Conservation (phyloP, 1,140 invertebrate genomes). For the Luehdorfia chinensis region DNA sequence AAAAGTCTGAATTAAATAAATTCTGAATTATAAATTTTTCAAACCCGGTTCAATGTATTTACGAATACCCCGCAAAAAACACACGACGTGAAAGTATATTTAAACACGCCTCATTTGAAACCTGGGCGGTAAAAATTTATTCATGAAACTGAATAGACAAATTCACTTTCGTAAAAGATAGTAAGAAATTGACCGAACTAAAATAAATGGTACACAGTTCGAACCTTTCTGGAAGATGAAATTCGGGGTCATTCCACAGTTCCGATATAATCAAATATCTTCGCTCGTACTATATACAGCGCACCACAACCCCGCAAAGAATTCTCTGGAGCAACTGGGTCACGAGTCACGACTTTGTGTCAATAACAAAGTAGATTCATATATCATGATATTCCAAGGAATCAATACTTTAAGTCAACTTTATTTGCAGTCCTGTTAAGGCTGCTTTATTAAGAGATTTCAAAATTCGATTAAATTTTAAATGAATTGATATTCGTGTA, state of each 20-base stretch:
- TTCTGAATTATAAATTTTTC: no score
- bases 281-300: constrained; percentile 14
- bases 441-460: no score
- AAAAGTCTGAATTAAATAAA: no score
- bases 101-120: no score
- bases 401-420: constrained; percentile 7
- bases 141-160: constrained; percentile 12
- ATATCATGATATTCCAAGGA: not conserved
- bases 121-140: no score
- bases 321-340: constrained; percentile 18
- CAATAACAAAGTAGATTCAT: constrained; percentile 5
- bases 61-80: no score
- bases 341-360: constrained; percentile 12
- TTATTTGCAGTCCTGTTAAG: constrained; percentile 1
- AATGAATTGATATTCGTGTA: no score
- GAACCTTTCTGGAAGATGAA: constrained; percentile 58
- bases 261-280: constrained; percentile 50
- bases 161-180: constrained; percentile 43
- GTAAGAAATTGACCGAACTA: constrained; percentile 52
- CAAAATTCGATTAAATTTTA: no score
- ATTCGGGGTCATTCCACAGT: constrained; percentile 42
- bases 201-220: constrained; percentile 60
- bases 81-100: no score
- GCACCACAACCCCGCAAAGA: constrained; percentile 23
- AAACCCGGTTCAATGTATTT: no score